Base-by-base conservation (phyloP, 2,888 invertebrate species). In the Bedellia somnulentella region DNA sequence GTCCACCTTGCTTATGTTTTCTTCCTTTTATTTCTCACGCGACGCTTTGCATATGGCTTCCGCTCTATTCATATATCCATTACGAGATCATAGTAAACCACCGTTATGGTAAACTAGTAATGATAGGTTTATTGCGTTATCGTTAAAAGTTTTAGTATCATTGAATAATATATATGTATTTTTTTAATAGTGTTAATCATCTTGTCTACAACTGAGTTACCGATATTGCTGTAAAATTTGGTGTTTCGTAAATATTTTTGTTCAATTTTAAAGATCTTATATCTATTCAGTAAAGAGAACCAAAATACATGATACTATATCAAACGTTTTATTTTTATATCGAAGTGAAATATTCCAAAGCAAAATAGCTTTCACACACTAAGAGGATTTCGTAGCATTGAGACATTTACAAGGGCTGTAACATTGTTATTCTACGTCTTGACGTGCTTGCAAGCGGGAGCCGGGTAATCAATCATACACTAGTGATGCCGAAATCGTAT, bases 391-490 rank as follows among this genome's bases (percentile, higher is more conserved):
- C 39, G 55, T 53, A 42, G 49, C 56, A 54, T 48, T 53, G 55
- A 62, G 57, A 60, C 60, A 58, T 61, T 64, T 66, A 71, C 67
- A 64, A 62, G 61, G 50, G 57, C 53, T 48, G 52, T 61, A 61
- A 64, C 68, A 73, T 62, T 68, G 68, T 71, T 71, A 68, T 75
- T 73, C 64, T 67, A 60, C 55, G 57, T 41, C 57, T 55, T 66
- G 66, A 66, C 67, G 66, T 62, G 62, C 59, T 50, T 49, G 48
- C 45, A 43, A 45, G 40, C 48, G 56, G 56, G 49, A 57, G 50
- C 52, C 48, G 49, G 43, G 47, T 56, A 58, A 73, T 73, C 68
- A 68, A 70, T 71, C 71, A 71, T 64, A 45, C 38, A 42, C 36
- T 46, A 67, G 62, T 52, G 63, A 34, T 50, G 66, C 39, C 44